Evolutionary conservation across 2,888 invertebrate species (phyloP), one percentile per base, ranked within the genome.

Genomic region (Archips xylosteana): DNA sequence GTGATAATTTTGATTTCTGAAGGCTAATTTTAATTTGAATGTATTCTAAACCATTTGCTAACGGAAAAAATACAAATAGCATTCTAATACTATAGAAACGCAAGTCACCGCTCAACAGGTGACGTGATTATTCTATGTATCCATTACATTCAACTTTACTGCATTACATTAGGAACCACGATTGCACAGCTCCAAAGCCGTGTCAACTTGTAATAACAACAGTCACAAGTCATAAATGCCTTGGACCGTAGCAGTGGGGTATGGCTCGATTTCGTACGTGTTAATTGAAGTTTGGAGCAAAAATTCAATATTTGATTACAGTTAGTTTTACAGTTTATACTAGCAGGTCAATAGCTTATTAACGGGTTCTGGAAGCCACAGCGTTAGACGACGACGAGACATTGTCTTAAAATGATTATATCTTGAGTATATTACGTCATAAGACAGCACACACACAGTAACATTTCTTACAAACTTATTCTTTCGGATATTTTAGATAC

Each of bases 301-400:
- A 88, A 90, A 91, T 89, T 89, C 90, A 91, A 90, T 88, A 87
- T 90, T 89, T 88, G 85, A 87, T 87, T 88, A 92, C 92, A 88
- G 92, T 92, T 92, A 92, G 76, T 81, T 89, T 86, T 85, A 88
- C 88, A 84, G 88, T 86, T 88, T 85, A 89, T 57, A 13, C 9
- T 90, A 88, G 85, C 80, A 84, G 89, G 90, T 89, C 91, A 85
- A 86, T 85, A 83, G 83, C 88, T 82, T 79, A 62, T 77, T 85
- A 87, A 88, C 88, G 86, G 88, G 78, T 79, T 78, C 78, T 80
- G 78, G 77, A 79, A 78, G 78, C 76, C 80, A 77, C 49, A 59
- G 36, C 47, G 45, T 45, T 12, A 3, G 57, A 47, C 45, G 66
- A 62, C 12, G n/a, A 49, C 10, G 32, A 57, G 32, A 32, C 57